Base-by-base conservation (phyloP, 1,140 invertebrate genomes). In the Polyergus mexicanus region DNA sequence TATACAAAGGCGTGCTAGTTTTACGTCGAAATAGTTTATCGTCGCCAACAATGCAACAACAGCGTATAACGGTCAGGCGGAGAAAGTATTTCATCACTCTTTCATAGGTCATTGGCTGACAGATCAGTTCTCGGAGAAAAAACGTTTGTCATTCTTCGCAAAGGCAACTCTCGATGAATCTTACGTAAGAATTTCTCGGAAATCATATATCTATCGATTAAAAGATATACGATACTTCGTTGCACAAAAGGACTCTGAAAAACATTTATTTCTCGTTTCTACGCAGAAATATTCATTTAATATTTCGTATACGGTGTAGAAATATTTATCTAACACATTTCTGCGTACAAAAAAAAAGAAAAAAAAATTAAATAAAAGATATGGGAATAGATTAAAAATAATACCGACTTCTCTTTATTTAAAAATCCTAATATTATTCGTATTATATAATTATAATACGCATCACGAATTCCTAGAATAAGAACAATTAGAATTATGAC, bases 381-480 rank as follows among this genome's bases (percentile, higher is more conserved):
- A 47, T 28, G 25, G 58, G 75, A 47, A 77, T 47, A 77, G 11
- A 77, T 77, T 60, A 75, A 63, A 63, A 63, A 44, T 25, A 3
- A 3, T 32, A 19, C 16, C 35, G 19, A 19, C 28, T 32, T 32
- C 3, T 51, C 16, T 4, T 65, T 19, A n/a, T 25, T 32, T 47
- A 65, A 11, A 65, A 77, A 63, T 77, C 38, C 32, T 77, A 19
- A 5, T 77, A 77, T 65, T 65, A 77, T 65, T 77, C 63, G 41
- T 22, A 44, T 77, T 77, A 77, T 44, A 19, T 19, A 44, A 2
- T 80, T 69, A 69, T 78, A 78, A 78, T 78, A 68, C 44, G 41
- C 13, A 68, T 51, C 47, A 10, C 13, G 16, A 80, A 38, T 54
- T 19, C 19, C n/a, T 80, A 80, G 41, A 80, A 51, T 47, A 11